Percentiles rank a stretch among this genome's conserved stretches.
Conservation (phyloP, 2,113 vertebrate species). For the Archocentrus centrarchus region DNA sequence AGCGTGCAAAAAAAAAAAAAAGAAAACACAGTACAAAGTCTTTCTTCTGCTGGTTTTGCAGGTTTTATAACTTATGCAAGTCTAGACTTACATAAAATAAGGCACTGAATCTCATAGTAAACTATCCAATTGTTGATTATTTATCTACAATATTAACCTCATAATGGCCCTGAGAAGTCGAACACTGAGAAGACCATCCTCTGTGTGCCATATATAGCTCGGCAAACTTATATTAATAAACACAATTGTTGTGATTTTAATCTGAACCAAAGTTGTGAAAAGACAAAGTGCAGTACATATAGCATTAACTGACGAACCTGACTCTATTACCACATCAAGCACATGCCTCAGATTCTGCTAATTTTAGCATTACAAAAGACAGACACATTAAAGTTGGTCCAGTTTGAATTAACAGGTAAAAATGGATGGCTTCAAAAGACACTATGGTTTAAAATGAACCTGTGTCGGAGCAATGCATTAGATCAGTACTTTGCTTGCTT, state of each 20-base stretch:
- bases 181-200: not conserved
- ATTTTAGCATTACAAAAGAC: conserved; percentile 74
- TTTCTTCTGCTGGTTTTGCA: not conserved
- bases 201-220: not conserved
- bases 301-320: not conserved
- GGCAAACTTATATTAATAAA: not conserved
- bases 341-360: conserved; percentile 54
- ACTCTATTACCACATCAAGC: conserved; percentile 64
- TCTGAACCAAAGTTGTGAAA: too few relatives aligned
- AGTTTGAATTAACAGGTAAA: conserved; percentile 59
- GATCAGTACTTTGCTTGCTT: conserved; percentile 36
- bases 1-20: not conserved
- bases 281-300: not conserved
- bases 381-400: conserved; percentile 66
- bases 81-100: not conserved
- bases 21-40: not conserved
- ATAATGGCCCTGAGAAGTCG: not conserved
- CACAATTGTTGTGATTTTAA: too few relatives aligned
- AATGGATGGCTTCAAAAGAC: conserved; percentile 40
- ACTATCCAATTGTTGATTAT: not conserved
- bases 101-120: not conserved
- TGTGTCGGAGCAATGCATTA: conserved; percentile 44
- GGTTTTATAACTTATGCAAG: not conserved
- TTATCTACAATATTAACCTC: not conserved
- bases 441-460: conserved; percentile 51